phyloP scores from a whole-genome alignment of 2,888 invertebrate genomes.

The Tetranychus truncatus region DNA sequence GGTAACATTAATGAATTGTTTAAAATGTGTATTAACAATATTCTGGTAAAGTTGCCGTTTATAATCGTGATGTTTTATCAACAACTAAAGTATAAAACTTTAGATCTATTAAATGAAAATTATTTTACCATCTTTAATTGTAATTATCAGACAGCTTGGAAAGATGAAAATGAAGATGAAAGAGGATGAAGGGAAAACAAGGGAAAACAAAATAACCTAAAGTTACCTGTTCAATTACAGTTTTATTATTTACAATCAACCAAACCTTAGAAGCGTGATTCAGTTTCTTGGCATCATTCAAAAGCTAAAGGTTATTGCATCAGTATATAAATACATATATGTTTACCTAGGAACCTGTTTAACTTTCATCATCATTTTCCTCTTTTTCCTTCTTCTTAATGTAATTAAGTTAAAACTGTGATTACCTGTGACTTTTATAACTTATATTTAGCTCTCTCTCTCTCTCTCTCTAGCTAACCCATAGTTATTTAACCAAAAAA shows the following conservation, averaged over 20 bases:
- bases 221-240: not conserved
- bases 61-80: too few species aligned
- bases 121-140: too few species aligned
- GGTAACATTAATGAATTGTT: too few species aligned
- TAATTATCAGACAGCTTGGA: too few species aligned
- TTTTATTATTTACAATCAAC: not conserved
- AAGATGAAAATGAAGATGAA: too few species aligned
- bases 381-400: not conserved
- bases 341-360: conserved; percentile 1
- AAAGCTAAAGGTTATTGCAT: not conserved
- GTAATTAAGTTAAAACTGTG: not conserved
- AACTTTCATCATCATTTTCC: not conserved
- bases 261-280: not conserved
- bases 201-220: not conserved
- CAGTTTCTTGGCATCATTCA: not conserved
- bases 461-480: not conserved
- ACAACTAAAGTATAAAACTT: too few species aligned
- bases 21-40: too few species aligned
- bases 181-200: too few species aligned
- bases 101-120: too few species aligned
- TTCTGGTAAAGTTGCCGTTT: too few species aligned
- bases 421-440: not conserved
- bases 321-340: not conserved
- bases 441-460: not conserved
- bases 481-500: not conserved